phyloP scores from a whole-genome alignment of 2,888 invertebrate genomes.

The Operophtera brumata region DNA sequence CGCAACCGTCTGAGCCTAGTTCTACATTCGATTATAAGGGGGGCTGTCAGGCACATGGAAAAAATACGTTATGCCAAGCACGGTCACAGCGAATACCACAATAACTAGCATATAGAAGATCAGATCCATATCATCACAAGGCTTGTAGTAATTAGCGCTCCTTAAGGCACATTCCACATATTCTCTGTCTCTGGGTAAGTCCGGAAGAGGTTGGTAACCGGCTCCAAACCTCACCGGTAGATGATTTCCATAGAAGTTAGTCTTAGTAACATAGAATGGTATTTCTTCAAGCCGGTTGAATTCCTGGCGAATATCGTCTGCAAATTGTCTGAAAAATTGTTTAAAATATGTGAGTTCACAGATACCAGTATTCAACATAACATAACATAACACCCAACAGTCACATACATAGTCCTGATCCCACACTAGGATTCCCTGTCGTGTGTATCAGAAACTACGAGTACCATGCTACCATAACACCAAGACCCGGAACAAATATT shows the following conservation, averaged over 20 bases:
- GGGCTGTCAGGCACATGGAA: conserved; percentile 15
- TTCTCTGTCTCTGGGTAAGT: not conserved
- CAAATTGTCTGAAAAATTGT: conserved; percentile 5
- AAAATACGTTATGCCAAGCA: conserved; percentile 30
- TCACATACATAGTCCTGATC: no score
- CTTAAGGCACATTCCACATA: not conserved
- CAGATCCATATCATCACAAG: conserved; percentile 34
- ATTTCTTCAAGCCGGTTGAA: not conserved
- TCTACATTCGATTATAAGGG: conserved; percentile 14
- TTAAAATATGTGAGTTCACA: no score
- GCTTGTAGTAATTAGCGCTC: conserved; percentile 28
- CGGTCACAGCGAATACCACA: conserved; percentile 26
- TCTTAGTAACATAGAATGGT: not conserved
- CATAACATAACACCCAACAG: no score
- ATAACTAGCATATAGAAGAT: conserved; percentile 30
- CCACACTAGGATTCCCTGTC: no score
- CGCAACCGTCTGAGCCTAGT: not conserved
- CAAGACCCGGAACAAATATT: no score
- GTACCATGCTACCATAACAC: no score
- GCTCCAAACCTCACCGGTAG: not conserved
- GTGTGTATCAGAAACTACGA: no score
- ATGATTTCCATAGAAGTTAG: not conserved
- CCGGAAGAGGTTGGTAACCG: not conserved
- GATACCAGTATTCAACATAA: no score
- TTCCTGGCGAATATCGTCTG: not conserved